Base-by-base conservation (phyloP, 2,113 vertebrate species). In the Atrichornis clamosus region DNA sequence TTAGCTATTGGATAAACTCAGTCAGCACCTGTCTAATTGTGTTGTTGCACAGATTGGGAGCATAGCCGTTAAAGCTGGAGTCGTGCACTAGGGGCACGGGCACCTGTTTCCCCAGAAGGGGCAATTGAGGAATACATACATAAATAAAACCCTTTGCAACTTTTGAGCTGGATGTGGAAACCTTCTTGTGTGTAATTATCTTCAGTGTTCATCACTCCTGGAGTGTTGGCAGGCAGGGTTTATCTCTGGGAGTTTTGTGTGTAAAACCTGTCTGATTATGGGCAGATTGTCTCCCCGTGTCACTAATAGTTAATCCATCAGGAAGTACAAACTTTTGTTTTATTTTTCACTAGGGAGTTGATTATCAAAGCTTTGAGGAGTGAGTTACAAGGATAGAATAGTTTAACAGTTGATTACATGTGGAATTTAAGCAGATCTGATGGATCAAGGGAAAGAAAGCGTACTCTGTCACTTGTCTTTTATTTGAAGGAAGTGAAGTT, bases 291-390 rank as follows among this genome's bases (percentile, higher is more conserved):
- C 72, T 58, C 6, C 7, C 13, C 20, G 12, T 85, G 33, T 93
- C 47, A 16, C 68, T 65, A 52, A 37, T 6, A 77, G 35, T 67
- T 92, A 72, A 72, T 79, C 75, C 63, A 50, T 59, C 64, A 89
- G 56, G 88, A 86, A 89, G 28, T 35, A 62, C 41, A 42, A 80
- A 53, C 46, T 86, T 92, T 28, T 4, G 5, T 88, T 91, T 89
- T 69, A 64, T 63, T 87, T 95, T 94, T 90, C 68, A 32, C 56
- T n/a, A 15, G 60, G 15, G 63, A 58, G 84, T 95, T 95, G 46
- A 62, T 85, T 84, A 77, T 65, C 55, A 87, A 75, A 92, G 73
- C n/a, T 46, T 84, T 42, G 64, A 92, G 65, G 28, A 75, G 28
- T 56, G 81, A 63, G 26, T 75, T 93, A 72, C 37, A 55, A 79